phyloP scores from a whole-genome alignment of 2,113 vertebrate genomes.

The Myrmophylax atrothorax region DNA sequence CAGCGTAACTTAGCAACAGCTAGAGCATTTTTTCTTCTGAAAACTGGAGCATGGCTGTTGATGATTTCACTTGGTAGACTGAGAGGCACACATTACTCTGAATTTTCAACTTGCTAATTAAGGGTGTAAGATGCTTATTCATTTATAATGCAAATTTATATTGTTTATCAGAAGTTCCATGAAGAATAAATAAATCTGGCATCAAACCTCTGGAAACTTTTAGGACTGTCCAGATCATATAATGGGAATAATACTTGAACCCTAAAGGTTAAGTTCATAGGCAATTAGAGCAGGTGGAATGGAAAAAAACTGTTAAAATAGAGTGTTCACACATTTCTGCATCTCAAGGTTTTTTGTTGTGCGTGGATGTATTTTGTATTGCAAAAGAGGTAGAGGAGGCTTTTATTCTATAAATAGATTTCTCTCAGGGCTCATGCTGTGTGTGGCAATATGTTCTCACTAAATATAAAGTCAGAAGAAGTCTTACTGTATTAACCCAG shows the following conservation, averaged over 20 bases:
- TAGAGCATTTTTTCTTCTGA: constrained; percentile 44
- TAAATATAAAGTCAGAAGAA: not conserved
- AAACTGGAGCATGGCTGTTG: constrained; percentile 39
- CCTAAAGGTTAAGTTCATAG: not conserved
- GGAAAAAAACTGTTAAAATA: constrained; percentile 7
- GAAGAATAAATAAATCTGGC: not conserved
- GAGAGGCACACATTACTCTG: constrained; percentile 52
- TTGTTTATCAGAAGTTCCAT: constrained; percentile 33
- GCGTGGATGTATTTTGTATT: not conserved
- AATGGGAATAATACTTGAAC: not conserved
- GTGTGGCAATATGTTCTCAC: not conserved
- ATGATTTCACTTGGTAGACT: constrained; percentile 50
- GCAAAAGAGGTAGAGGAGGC: not conserved
- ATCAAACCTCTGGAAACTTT: constrained; percentile 2
- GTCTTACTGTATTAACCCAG: not conserved
- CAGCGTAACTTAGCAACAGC: constrained; percentile 72
- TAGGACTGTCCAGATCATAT: not conserved
- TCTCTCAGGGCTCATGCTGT: not conserved
- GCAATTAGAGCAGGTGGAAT: not conserved
- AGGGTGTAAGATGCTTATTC: constrained; percentile 40
- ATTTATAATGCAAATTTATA: constrained; percentile 44
- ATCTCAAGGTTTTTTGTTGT: not conserved
- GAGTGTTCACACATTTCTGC: not conserved
- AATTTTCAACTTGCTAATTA: constrained; percentile 65
- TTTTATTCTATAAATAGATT: constrained; percentile 22